Conservation (phyloP, 2,113 vertebrate genomes). For the Piprites chloris region DNA sequence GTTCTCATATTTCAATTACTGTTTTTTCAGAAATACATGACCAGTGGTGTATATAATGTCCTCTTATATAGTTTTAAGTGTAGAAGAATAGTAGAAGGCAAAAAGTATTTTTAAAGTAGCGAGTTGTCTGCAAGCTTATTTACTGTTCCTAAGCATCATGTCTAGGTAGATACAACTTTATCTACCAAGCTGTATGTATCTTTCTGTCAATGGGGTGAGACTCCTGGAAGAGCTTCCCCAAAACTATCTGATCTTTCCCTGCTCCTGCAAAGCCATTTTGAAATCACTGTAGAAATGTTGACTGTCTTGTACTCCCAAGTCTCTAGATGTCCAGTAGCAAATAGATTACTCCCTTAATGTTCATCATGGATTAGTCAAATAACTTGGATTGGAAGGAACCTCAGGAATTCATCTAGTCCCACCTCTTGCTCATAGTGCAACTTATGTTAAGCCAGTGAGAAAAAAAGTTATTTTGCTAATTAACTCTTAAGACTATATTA, state of each 20-base stretch:
- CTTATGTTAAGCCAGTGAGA: neutral
- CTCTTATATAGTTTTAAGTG: neutral
- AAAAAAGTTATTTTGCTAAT: neutral
- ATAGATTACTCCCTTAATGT: neutral
- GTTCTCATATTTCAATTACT: neutral
- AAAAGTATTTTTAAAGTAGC: neutral
- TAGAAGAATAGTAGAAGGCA: neutral
- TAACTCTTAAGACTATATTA: neutral
- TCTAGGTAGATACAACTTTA: neutral
- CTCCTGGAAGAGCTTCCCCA: neutral
- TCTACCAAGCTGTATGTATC: neutral
- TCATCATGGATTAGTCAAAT: fast-evolving
- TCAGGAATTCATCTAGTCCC: neutral
- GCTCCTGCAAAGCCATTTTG: neutral
- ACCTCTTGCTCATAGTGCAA: neutral
- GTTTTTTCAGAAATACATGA: neutral
- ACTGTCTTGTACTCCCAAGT: neutral
- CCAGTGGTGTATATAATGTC: neutral
- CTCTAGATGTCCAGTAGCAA: neutral
- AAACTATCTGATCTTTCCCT: neutral
- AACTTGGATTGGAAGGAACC: neutral
- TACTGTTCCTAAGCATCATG: neutral
- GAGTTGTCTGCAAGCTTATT: neutral
- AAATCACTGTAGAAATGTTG: neutral
- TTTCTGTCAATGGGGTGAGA: neutral